A percentile compares a stretch with the other conserved stretches of the same genome.
These are phyloP conservation scores for Eleginops maclovinus DNA, from an alignment of 2,113 vertebrate species.

Conservation along the genomic window DNA sequence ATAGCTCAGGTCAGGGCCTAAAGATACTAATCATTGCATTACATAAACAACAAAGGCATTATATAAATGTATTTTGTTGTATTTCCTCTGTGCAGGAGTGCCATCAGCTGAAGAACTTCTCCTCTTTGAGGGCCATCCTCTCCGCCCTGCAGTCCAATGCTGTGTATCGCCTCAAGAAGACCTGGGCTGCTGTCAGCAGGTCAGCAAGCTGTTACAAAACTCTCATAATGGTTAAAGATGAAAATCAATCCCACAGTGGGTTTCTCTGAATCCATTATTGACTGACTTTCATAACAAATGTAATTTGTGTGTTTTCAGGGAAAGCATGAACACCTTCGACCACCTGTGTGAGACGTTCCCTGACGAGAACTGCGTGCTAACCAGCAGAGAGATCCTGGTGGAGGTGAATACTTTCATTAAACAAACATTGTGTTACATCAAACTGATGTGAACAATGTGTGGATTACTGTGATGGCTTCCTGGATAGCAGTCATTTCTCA, in stretches of 20 bases:
- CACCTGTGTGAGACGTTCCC: conserved; percentile 90
- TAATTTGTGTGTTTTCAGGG: conserved; percentile 77
- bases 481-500: no score
- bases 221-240: no score
- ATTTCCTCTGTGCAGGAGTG: conserved; percentile 80
- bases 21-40: neutral
- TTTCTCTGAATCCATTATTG: neutral
- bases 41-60: neutral
- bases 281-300: neutral
- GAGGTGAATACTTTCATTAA: conserved; percentile 79
- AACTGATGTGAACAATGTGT: no score
- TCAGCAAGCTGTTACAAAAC: conserved; percentile 50
- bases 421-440: neutral
- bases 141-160: conserved; percentile 92
- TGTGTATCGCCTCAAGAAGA: conserved; percentile 90
- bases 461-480: no score
- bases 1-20: conserved; percentile 86
- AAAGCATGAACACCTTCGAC: conserved; percentile 82
- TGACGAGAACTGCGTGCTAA: conserved; percentile 90
- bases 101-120: conserved; percentile 88
- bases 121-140: conserved; percentile 89
- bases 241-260: neutral
- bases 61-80: neutral
- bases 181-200: conserved; percentile 89
- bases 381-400: conserved; percentile 84